Base-by-base conservation (phyloP, 2,888 invertebrate genomes). In the Brachyopa scutellaris region DNA sequence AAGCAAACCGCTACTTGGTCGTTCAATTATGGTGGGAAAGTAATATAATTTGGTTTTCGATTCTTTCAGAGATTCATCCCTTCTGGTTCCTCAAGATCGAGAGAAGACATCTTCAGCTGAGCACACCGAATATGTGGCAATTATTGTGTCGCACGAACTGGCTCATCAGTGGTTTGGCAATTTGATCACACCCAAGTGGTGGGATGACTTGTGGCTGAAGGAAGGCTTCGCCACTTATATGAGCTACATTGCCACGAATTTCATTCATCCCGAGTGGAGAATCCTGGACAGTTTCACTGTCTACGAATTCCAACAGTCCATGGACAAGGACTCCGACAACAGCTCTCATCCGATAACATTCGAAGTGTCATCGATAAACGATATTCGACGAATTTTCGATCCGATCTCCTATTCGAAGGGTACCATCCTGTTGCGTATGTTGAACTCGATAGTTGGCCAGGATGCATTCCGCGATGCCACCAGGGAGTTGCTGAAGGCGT, bases 161-260 rank as follows among this genome's bases (percentile, higher is more conserved):
- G 93, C 95, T 0, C 97, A 97, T 88, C 95, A 94, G 92, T 96
- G 96, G 95, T 95, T 96, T 85, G 96, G 96, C 4, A 94, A 95
- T 87, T 90, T 94, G 13, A 93, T 95, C 13, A 95, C 95, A 0
- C 93, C 94, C 67, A 92, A 93, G 31, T 95, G 95, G 95, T 95
- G 95, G 95, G 92, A 93, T 73, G 93, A 93, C 85, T 91, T 94
- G 1, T 95, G 95, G 94, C 90, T 95, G 8, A 92, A 92, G 85
- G 92, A 92, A 85, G 92, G 92, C 3, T 92, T 92, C 62, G 91
- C 92, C 15, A 91, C 91, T 2, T 92, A 92, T 82, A 91, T 92
- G 85, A 92, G 91, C 72, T 91, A 91, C 45, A 86, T 90, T 64
- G 91, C 91, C 1, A 84, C 91, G 3, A 87, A 90, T 66, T 74